Conservation (phyloP, 2,797 vertebrate species). For the Chanos chanos region DNA sequence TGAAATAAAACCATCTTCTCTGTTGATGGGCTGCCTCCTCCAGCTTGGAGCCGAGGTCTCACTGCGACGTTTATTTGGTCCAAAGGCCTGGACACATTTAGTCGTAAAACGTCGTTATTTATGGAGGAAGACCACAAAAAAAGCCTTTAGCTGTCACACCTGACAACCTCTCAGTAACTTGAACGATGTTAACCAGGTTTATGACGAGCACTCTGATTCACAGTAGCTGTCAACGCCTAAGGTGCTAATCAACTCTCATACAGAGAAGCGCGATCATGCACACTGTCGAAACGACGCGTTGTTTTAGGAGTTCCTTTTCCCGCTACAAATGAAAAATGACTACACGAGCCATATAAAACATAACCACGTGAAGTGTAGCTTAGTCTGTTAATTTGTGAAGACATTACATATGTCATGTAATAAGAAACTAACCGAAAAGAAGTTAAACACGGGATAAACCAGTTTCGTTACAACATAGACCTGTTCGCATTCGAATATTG, state of each 20-base stretch:
- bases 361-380: too few relatives aligned
- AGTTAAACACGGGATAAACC: too few relatives aligned
- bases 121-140: conserved; percentile 47
- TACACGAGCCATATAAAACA: too few relatives aligned
- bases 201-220: neutral
- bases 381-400: too few relatives aligned
- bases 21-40: conserved; percentile 34
- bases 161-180: conserved; percentile 41
- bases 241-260: neutral
- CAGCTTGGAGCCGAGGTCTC: conserved; percentile 54
- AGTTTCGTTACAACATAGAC: too few relatives aligned
- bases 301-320: neutral
- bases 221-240: conserved; percentile 15
- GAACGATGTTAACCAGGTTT: conserved; percentile 39
- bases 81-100: conserved; percentile 54
- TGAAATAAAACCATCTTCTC: conserved; percentile 67
- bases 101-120: conserved; percentile 54
- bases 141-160: conserved; percentile 49
- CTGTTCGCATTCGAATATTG: too few relatives aligned
- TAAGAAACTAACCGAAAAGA: too few relatives aligned
- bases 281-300: too few relatives aligned
- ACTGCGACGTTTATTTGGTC: conserved; percentile 53
- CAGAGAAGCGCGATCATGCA: too few relatives aligned
- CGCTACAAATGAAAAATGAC: neutral
- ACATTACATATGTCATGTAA: too few relatives aligned